phyloP scores from a whole-genome alignment of 1,140 invertebrate species.

The Conus ventricosus region DNA sequence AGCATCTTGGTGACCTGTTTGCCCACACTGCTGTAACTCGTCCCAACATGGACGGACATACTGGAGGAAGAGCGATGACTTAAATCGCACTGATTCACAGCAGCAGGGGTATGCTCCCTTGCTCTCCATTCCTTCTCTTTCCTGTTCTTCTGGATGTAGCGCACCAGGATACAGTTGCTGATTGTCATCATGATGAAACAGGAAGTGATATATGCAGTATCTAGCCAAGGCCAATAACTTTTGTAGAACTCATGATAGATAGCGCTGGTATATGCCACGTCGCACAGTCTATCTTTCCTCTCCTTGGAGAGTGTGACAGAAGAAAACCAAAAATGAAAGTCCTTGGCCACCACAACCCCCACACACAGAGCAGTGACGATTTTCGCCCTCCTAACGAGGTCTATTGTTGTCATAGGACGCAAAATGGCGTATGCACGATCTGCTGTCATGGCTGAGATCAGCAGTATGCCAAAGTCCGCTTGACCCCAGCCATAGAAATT shows the following conservation, averaged over 20 bases:
- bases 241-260: slow-evolving; percentile 52
- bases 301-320: slow-evolving; percentile 56
- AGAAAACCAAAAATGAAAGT: slow-evolving; percentile 61
- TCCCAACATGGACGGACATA: slow-evolving; percentile 14
- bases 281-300: slow-evolving; percentile 58
- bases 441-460: slow-evolving; percentile 61
- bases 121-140: slow-evolving; percentile 33
- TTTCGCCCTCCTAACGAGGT: slow-evolving; percentile 56
- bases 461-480: slow-evolving; percentile 59
- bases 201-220: slow-evolving; percentile 47
- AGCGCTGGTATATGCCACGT: slow-evolving; percentile 46
- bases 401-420: slow-evolving; percentile 51
- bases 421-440: slow-evolving; percentile 60
- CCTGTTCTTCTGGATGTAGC: slow-evolving; percentile 48
- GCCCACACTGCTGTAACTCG: neutral
- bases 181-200: slow-evolving; percentile 56
- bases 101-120: neutral
- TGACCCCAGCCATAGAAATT: slow-evolving; percentile 66
- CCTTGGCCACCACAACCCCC: slow-evolving; percentile 52
- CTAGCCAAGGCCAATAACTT: slow-evolving; percentile 58
- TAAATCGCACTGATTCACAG: too few relatives aligned
- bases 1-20: slow-evolving; percentile 55
- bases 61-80: neutral
- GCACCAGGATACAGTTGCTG: slow-evolving; percentile 57
- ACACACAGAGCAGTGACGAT: slow-evolving; percentile 40